Conservation (phyloP, 2,113 vertebrate genomes). For the Melanotaenia duboulayi region DNA sequence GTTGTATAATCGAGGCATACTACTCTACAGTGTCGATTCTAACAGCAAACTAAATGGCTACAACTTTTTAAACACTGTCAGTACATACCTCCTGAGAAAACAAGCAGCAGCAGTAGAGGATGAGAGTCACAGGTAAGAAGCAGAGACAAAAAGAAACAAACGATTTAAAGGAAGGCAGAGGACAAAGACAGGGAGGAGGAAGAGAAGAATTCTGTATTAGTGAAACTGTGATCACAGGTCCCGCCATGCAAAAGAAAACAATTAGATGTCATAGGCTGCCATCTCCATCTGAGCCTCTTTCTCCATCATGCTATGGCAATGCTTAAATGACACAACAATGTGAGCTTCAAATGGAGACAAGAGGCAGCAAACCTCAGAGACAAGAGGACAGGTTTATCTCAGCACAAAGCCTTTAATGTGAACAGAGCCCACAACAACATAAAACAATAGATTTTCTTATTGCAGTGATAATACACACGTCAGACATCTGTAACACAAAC, state of each 20-base stretch:
- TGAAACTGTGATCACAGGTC: slow-evolving; percentile 75
- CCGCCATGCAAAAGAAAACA: slow-evolving; percentile 80
- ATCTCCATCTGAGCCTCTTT: slow-evolving; percentile 21
- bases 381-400: slow-evolving; percentile 23
- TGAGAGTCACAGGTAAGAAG: slow-evolving; percentile 78
- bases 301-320: slow-evolving; percentile 42
- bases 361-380: slow-evolving; percentile 44
- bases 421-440: slow-evolving; percentile 8
- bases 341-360: slow-evolving; percentile 46
- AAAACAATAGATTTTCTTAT: not conserved
- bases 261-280: slow-evolving; percentile 56
- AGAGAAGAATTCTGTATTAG: slow-evolving; percentile 77
- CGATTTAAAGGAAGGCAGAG: slow-evolving; percentile 58
- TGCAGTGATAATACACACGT: not conserved
- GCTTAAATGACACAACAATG: slow-evolving; percentile 18
- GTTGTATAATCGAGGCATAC: not conserved
- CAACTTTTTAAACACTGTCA: slow-evolving; percentile 20
- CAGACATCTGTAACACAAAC: not conserved
- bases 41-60: slow-evolving; percentile 14
- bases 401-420: slow-evolving; percentile 47
- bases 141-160: slow-evolving; percentile 66
- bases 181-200: slow-evolving; percentile 51
- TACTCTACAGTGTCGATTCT: slow-evolving; percentile 21
- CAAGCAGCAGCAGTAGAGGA: slow-evolving; percentile 78
- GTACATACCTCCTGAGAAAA: slow-evolving; percentile 85